Percentiles rank a stretch among this genome's conserved stretches.
phyloP scores from a whole-genome alignment of 2,113 vertebrate genomes.

The Craseonycteris thonglongyai region DNA sequence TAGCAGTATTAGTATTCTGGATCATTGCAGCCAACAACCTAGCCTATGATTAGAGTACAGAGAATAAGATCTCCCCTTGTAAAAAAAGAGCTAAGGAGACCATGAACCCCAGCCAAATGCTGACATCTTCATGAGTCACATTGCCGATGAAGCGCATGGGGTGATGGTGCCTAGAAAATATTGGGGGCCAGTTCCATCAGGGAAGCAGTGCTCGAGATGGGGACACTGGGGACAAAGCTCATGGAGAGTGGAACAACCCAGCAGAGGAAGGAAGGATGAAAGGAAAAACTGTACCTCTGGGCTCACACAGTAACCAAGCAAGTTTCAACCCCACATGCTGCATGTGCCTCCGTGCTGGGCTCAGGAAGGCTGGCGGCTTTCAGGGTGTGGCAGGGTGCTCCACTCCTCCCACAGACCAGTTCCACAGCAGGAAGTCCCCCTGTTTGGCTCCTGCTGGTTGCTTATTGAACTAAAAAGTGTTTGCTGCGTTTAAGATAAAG shows the following conservation, averaged over 20 bases:
- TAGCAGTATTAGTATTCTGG: not conserved
- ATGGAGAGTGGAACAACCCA: not conserved
- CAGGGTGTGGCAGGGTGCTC: not conserved
- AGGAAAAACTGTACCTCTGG: not conserved
- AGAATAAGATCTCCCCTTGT: not conserved
- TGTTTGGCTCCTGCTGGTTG: not conserved
- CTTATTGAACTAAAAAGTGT: not conserved
- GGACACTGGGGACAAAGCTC: not conserved
- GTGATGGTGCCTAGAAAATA: not conserved
- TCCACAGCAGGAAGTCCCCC: not conserved
- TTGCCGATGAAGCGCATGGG: accelerated
- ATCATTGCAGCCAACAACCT: not conserved
- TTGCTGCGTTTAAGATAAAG: not conserved
- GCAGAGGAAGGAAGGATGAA: not conserved
- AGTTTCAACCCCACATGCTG: not conserved
- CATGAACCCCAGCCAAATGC: not conserved
- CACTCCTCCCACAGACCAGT: not conserved
- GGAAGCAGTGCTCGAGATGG: not conserved
- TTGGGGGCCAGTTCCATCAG: not conserved
- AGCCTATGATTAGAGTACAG: not conserved
- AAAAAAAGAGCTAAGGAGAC: not conserved
- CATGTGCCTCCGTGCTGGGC: accelerated
- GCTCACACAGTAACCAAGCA: not conserved
- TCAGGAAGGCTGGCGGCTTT: not conserved
- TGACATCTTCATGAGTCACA: not conserved